phyloP scores from a whole-genome alignment of 2,888 invertebrate species.

The Salticus scenicus region DNA sequence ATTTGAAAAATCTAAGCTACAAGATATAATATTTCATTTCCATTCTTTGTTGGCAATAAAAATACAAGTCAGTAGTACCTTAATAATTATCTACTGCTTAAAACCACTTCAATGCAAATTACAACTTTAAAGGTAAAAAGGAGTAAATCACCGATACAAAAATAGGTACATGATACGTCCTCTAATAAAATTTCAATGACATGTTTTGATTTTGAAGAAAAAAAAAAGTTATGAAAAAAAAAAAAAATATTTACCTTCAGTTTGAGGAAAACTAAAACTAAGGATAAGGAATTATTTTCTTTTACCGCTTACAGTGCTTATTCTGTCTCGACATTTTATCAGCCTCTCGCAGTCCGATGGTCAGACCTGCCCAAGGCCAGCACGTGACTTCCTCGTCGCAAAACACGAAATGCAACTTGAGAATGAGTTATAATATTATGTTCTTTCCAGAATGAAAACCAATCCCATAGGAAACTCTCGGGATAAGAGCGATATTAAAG shows the following conservation, averaged over 20 bases:
- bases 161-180: not conserved
- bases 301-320: not conserved
- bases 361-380: not conserved
- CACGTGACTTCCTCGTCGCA: not conserved
- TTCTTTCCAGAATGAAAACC: no score
- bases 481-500: no score
- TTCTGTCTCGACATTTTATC: not conserved
- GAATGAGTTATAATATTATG: no score
- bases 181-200: not conserved
- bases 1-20: no score
- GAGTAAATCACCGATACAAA: no score
- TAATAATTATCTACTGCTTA: no score
- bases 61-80: no score
- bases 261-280: conserved; percentile 50
- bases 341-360: not conserved
- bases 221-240: not conserved
- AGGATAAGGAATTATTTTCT: conserved; percentile 57
- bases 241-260: conserved; percentile 38
- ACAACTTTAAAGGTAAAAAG: no score
- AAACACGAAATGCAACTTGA: not conserved
- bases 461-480: no score
- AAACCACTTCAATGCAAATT: no score
- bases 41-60: no score
- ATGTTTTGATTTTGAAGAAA: conserved; percentile 18
- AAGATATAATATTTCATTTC: no score